Conservation (phyloP, 2,888 invertebrate genomes). For the Eilema sororculum region DNA sequence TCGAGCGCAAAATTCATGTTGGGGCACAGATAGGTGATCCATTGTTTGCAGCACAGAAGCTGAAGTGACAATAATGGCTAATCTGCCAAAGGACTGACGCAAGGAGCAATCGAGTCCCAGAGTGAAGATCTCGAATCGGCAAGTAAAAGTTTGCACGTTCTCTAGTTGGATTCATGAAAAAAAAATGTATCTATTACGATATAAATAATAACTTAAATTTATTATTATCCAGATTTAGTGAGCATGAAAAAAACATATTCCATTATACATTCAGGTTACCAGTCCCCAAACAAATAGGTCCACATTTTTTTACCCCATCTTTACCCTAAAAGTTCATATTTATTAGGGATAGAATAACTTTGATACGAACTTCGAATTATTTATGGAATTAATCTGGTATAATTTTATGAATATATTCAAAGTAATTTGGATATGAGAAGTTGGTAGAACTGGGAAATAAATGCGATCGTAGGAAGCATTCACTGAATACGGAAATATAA, state of each 20-base stretch:
- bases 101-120: not conserved
- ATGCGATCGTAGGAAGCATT: slow-evolving; percentile 11
- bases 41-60: too few species aligned
- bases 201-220: not conserved
- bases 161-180: too few species aligned
- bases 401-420: slow-evolving; percentile 23
- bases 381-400: slow-evolving; percentile 15
- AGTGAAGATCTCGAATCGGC: not conserved
- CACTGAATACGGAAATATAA: slow-evolving; percentile 14
- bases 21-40: too few species aligned
- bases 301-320: slow-evolving; percentile 12
- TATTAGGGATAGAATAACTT: slow-evolving; percentile 18
- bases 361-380: slow-evolving; percentile 16
- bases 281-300: not conserved
- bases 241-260: not conserved
- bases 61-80: too few species aligned
- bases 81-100: not conserved
- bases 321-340: slow-evolving; percentile 12
- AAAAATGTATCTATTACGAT: too few species aligned
- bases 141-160: not conserved
- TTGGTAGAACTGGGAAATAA: slow-evolving; percentile 19
- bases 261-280: not conserved
- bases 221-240: not conserved
- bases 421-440: slow-evolving; percentile 11
- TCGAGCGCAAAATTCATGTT: too few species aligned